Evolutionary conservation across 2,113 vertebrate species (phyloP).

Genomic region (Eudyptes chrysolophus): DNA sequence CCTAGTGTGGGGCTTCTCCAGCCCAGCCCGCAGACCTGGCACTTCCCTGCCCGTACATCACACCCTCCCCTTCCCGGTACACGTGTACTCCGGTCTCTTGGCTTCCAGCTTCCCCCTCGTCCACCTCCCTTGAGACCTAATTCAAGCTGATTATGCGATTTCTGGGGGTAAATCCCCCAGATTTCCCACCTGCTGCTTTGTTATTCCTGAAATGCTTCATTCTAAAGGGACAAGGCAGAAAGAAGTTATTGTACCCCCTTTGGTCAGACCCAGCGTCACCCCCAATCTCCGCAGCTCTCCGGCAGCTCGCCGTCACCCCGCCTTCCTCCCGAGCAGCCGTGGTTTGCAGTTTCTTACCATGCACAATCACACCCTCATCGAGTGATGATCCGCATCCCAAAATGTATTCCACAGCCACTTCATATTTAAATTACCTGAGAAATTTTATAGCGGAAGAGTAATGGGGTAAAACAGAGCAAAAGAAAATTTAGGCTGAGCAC

Average conservation of each 20-base stretch:
- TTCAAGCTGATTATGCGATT: neutral
- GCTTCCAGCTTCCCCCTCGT: neutral
- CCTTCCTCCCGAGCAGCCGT: neutral
- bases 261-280: neutral
- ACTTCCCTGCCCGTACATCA: fast-evolving
- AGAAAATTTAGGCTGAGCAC: neutral
- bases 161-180: fast-evolving
- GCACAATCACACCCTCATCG: neutral
- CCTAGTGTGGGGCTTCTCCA: neutral
- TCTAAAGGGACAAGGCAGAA: neutral
- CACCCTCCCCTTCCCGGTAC: neutral
- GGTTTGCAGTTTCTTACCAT: fast-evolving
- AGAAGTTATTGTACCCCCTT: neutral
- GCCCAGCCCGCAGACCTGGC: neutral
- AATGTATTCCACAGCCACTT: neutral
- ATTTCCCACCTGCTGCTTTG: neutral
- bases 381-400: neutral
- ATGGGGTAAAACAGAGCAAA: neutral
- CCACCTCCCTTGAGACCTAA: neutral
- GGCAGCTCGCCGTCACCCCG: fast-evolving
- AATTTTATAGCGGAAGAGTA: fast-evolving
- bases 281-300: fast-evolving
- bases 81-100: fast-evolving
- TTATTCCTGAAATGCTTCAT: neutral
- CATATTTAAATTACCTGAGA: neutral